Evolutionary conservation across 2,888 invertebrate genomes (phyloP), one percentile per base, ranked within the genome.

Genomic region (Sminthurides aquaticus): DNA sequence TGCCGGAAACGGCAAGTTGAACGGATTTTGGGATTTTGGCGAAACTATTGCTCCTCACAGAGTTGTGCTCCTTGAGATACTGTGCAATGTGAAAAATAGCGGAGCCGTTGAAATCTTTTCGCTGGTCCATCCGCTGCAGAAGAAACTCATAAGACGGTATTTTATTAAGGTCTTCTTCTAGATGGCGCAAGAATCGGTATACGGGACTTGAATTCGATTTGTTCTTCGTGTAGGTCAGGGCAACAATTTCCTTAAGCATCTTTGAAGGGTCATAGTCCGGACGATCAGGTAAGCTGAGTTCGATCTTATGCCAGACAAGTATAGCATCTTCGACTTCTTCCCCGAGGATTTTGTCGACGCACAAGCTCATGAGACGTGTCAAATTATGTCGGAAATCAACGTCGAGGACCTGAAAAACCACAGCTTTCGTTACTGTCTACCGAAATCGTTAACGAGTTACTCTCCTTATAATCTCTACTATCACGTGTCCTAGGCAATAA

Each of bases 41-140:
- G 34, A 57, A 64, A 26, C 49, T 22, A 5, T 56, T 49, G 20
- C 57, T 57, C 5, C 64, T 49, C n/a, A 64, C 54, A 1, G 64
- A 43, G 49, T 64, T 64, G 52, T 64, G 64, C 24, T 64, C 64
- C n/a, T 64, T 64, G 2, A 64, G 29, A 25, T 64, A 64, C 22
- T 64, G 64, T 24, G 64, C 63, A 28, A 63, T 63, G 49, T 57
- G 26, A 22, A 63, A 63, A n/a, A 63, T 57, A 18, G 26, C 49
- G 11, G 49, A n/a, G 5, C 63, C 63, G 24, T 64, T 27, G 57
- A 58, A 64, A 28, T 58, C 54, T 24, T 64, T 29, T 27, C 52
- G 20, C 25, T 18, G 25, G 48, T 48, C 26, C 64, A 64, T 64
- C 3, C 54, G 49, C 3, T 58, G 27, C 15, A 64, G 27, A 5